Evolutionary conservation across 2,113 vertebrate genomes (phyloP), one percentile per base, ranked within the genome.

Genomic region (Pelecanus crispus): DNA sequence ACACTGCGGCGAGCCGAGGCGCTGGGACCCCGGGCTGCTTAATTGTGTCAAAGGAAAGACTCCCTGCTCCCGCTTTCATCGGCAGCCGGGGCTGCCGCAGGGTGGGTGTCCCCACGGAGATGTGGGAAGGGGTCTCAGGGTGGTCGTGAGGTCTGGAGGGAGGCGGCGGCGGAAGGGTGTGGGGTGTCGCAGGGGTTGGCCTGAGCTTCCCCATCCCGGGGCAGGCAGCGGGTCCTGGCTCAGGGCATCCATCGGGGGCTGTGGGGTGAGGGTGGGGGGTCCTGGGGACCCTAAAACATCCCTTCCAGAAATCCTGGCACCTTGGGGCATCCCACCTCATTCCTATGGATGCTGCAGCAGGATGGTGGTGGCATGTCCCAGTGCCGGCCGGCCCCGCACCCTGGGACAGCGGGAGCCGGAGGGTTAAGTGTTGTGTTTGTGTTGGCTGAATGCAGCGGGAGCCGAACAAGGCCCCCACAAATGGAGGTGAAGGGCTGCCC

Each of bases 1-100:
- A 98, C 98, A 97, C 94, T 97, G 97, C 95, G 67, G 97, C 81
- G 98, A 98, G 97, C 95, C 62, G 93, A 96, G 95, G 92, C 97
- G 96, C 98, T 97, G 98, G 97, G 97, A 98, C 98, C 98, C 97
- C 16, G 74, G 94, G 97, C 97, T 97, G 95, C 96, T 97, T 98
- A 98, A 98, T 98, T 98, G 98, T 97, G 95, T 93, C 96, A 88
- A 95, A 96, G 96, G 94, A 95, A 95, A 97, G 80, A 87, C 90
- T 91, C 90, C 77, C 63, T 12, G 65, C 86, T 92, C 91, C 92
- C 1, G 44, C 95, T 95, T 95, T 94, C 90, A 96, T 66, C 66
- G 12, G 80, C 28, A 19, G 86, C 45, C 7, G 19, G 82, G 82
- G 65, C 79, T 70, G 91, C 81, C 49, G 73, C 40, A 0, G 95